Evolutionary conservation across 2,888 invertebrate genomes (phyloP), one percentile per base, ranked within the genome.

Genomic region (Drosophila macrospina): DNA sequence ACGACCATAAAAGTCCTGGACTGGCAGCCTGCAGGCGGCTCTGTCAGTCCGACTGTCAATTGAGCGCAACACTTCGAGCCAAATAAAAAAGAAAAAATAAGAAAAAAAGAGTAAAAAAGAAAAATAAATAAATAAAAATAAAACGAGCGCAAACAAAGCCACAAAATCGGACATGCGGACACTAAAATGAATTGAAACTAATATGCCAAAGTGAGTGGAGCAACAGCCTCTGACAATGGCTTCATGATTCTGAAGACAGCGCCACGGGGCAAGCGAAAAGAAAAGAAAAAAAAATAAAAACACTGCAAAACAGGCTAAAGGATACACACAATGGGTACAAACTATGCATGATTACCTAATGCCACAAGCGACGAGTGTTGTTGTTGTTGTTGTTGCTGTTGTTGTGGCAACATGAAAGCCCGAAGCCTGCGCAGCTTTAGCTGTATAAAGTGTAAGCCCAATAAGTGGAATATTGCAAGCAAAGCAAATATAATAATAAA

Each of bases 151-250:
- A 88, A 85, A 85, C 86, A 87, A 87, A 80, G 85, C 76, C 78
- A 82, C 74, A 72, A 73, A 73, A 73, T 70, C 71, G 72, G 81
- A 83, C 76, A 73, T 54, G 77, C 70, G 78, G 81, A 86, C 85
- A 88, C 86, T 85, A 79, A 86, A 87, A 87, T 86, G 88, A 88
- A 87, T 88, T 87, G 86, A 88, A 87, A 87, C 86, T 87, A 87
- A 87, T 87, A 87, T 88, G 86, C 88, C 88, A 85, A 86, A 85
- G 88, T 82, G 83, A 83, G 83, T 81, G 81, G 80, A 74, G 80
- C 55, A 64, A 64, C 67, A 68, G 62, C 30, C 67, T 76, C 83
- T 80, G 84, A 80, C 80, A 82, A 80, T 81, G 71, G 86, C 76
- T 70, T 73, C 82, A 78, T 82, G 87, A 88, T 88, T 86, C 86